Conservation (phyloP, 2,797 vertebrate species). For the Sphaeramia orbicularis region DNA sequence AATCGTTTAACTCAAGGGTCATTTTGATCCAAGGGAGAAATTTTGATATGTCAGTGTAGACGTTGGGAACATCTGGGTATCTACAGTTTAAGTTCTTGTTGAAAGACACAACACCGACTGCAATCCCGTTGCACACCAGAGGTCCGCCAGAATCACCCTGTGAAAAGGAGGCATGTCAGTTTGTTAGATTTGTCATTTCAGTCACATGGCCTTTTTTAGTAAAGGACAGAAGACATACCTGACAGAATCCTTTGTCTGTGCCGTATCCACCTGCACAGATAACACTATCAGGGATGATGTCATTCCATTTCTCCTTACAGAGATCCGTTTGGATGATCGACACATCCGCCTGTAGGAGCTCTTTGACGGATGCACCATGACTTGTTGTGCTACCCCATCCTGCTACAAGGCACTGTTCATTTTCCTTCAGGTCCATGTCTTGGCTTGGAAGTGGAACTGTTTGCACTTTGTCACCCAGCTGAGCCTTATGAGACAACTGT, state of each 20-base stretch:
- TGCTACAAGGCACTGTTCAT: slow-evolving; percentile 32
- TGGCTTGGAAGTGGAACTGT: slow-evolving; percentile 15
- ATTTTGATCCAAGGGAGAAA: slow-evolving; percentile 68
- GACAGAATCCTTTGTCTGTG: slow-evolving; percentile 55
- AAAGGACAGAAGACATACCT: slow-evolving; percentile 14
- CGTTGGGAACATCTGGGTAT: slow-evolving; percentile 71
- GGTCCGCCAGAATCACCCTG: slow-evolving; percentile 82
- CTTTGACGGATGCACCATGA: accelerated
- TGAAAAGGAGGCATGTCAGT: background rate
- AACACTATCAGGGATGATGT: slow-evolving; percentile 5
- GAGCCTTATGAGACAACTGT: slow-evolving; percentile 14
- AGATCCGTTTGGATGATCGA: background rate
- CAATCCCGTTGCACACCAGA: slow-evolving; percentile 64
- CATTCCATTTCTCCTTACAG: slow-evolving; percentile 29
- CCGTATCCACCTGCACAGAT: slow-evolving; percentile 70
- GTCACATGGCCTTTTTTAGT: background rate
- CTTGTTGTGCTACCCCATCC: slow-evolving; percentile 37
- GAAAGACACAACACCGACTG: slow-evolving; percentile 77
- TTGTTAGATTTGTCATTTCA: background rate
- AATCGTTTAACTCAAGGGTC: background rate
- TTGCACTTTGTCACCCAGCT: background rate
- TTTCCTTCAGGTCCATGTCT: background rate
- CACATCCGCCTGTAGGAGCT: slow-evolving; percentile 45
- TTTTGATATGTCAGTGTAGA: slow-evolving; percentile 75
- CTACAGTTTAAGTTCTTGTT: background rate